Base-by-base conservation (phyloP, 2,113 vertebrate genomes). In the Dicaeum eximium region DNA sequence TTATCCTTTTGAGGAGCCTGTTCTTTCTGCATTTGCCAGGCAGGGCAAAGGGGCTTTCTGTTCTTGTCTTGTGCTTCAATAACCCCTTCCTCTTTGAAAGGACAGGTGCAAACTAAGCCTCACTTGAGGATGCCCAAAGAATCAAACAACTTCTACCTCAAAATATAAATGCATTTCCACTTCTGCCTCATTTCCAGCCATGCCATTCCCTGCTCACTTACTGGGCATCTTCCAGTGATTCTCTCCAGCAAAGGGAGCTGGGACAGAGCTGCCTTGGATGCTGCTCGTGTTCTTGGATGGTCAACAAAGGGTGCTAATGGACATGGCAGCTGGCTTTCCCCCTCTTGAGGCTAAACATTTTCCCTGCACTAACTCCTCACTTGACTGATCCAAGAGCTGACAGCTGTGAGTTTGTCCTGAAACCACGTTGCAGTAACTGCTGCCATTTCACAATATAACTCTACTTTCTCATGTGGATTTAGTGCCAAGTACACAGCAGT, bases 331-430 rank as follows among this genome's bases (percentile, higher is more conserved):
- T 95, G 86, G 64, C 79, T 86, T 72, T 70, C 72, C 81, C 80
- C 53, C 85, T 70, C 92, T 95, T 42, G 96, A 97, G 95, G 50
- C 51, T 91, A 90, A 96, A 93, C 91, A 92, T 93, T 93, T 95
- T 89, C 96, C 90, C 90, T 94, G 73, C 83, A 92, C 90, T 86
- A 93, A 96, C 91, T 93, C 87, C 93, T 93, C 93, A 97, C 93
- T 87, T 80, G 58, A 92, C 88, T 96, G 90, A 88, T 88, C 97
- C 95, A 93, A 84, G 92, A 94, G 61, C 62, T 87, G 85, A 92
- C 79, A 94, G 73, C 79, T 92, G 57, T 92, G 77, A 94, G 95
- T 95, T 82, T 94, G 82, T 95, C 80, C 89, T 95, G 92, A 94
- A 91, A 84, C 62, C 71, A 84, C 38, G 80, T 74, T 93, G 93